These are phyloP conservation scores for Limnephilus marmoratus DNA, from an alignment of 2,888 invertebrate species.

Conservation along the genomic window DNA sequence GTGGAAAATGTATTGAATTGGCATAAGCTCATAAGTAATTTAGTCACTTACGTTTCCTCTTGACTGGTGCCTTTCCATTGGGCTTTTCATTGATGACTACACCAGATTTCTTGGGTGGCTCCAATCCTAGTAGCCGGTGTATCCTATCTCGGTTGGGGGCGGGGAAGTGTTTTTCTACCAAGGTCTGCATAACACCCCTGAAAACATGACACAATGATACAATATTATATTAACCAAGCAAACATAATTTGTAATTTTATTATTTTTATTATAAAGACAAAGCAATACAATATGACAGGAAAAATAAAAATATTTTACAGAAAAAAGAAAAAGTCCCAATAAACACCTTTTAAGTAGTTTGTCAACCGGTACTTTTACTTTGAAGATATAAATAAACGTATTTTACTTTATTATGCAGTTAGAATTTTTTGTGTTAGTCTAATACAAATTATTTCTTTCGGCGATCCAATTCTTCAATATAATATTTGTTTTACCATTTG, in stretches of 20 bases:
- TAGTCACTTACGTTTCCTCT: constrained; percentile 73
- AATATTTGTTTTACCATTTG: too few species aligned
- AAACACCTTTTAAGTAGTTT: too few species aligned
- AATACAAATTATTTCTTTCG: too few species aligned
- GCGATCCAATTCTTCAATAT: too few species aligned
- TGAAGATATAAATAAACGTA: too few species aligned
- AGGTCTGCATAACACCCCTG: constrained; percentile 95
- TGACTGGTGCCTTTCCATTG: constrained; percentile 68
- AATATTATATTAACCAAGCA: neutral
- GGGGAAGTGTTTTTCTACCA: constrained; percentile 99
- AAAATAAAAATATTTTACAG: too few species aligned
- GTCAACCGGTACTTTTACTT: too few species aligned
- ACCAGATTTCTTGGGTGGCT: constrained; percentile 68
- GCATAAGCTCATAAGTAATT: neutral
- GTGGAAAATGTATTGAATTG: neutral
- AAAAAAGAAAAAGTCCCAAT: too few species aligned
- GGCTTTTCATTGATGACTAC: constrained; percentile 68
- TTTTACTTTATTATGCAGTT: too few species aligned
- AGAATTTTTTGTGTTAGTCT: too few species aligned
- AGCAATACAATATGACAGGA: too few species aligned
- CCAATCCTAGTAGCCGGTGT: constrained; percentile 82
- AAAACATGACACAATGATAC: constrained; percentile 42
- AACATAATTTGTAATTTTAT: neutral
- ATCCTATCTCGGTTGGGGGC: constrained; percentile 93
- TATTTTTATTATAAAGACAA: too few species aligned